Conservation (phyloP, 2,113 vertebrate genomes). For the Lanius collurio region DNA sequence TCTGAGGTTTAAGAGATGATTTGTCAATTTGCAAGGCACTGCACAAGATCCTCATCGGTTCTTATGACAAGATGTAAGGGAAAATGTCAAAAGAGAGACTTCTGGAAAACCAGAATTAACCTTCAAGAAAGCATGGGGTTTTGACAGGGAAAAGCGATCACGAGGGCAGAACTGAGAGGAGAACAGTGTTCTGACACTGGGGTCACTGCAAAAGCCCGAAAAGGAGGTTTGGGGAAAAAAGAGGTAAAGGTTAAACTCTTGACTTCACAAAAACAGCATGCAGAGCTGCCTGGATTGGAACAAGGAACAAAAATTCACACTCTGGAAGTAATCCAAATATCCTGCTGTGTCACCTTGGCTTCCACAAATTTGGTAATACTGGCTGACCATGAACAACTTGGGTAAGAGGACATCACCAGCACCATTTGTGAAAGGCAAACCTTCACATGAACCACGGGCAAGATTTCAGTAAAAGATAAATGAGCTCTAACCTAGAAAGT, state of each 20-base stretch:
- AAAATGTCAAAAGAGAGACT: not conserved
- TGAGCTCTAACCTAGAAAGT: not conserved
- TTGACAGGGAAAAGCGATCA: not conserved
- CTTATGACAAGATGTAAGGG: not conserved
- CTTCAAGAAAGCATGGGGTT: not conserved
- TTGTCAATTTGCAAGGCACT: not conserved
- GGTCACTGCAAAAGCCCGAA: not conserved
- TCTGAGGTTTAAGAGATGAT: not conserved
- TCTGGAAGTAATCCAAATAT: not conserved
- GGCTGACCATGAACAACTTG: not conserved
- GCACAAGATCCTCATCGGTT: not conserved
- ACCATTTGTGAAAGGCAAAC: not conserved
- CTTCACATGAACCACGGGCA: not conserved
- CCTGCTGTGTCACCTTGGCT: not conserved
- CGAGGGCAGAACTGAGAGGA: not conserved
- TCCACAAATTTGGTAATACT: not conserved
- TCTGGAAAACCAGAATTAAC: not conserved
- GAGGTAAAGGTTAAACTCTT: not conserved
- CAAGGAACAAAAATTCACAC: not conserved
- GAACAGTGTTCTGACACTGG: not conserved
- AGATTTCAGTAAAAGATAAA: slow-evolving; percentile 2
- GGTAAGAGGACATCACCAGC: not conserved
- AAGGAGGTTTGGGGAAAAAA: not conserved
- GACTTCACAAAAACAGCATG: not conserved
- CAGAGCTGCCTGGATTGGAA: not conserved